Evolutionary conservation across 2,113 vertebrate species (phyloP), one percentile per base, ranked within the genome.

Genomic region (Rhinoderma darwinii): DNA sequence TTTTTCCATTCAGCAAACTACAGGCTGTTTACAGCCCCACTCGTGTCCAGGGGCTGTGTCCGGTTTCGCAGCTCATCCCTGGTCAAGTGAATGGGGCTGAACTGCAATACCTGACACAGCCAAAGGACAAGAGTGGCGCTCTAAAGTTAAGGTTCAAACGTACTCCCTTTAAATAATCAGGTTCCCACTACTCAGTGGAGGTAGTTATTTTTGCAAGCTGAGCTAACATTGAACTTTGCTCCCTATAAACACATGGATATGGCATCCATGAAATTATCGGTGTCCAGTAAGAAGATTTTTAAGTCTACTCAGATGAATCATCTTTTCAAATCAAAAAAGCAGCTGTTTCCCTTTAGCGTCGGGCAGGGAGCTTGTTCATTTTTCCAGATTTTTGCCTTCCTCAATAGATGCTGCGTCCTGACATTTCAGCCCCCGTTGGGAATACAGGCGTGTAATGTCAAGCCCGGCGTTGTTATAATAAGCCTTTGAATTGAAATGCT

Each of bases 271-370:
- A 79, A 37, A 22, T 32, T 22, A 35, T 79, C 30, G 15, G 32
- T 43, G 37, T 39, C 54, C 35, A 11, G 8, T 18, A 27, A 17
- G 14, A 77, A 47, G 74, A 50, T 30, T 76, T n/a, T 68, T 30
- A 2, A 30, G 61, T 76, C 73, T 20, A 25, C 7, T 4, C 39
- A 41, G 82, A 89, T 87, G 83, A 85, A 76, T 85, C 83, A 85
- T 87, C 85, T 43, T 43, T 82, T 41, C 5, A 14, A 22, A 18
- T 72, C 87, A 56, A 89, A 89, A 90, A 73, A 9, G 76, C 83
- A 74, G 88, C 77, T 86, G 25, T 51, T 51, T 83, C 39, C 89
- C 76, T 43, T 84, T 61, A 61, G 54, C 82, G 27, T 44, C 37
- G 76, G 76, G 76, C 43, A 43, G 78, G 44, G 50, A 20, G n/a